phyloP scores from a whole-genome alignment of 2,797 vertebrate species.

The Crax fasciolata region DNA sequence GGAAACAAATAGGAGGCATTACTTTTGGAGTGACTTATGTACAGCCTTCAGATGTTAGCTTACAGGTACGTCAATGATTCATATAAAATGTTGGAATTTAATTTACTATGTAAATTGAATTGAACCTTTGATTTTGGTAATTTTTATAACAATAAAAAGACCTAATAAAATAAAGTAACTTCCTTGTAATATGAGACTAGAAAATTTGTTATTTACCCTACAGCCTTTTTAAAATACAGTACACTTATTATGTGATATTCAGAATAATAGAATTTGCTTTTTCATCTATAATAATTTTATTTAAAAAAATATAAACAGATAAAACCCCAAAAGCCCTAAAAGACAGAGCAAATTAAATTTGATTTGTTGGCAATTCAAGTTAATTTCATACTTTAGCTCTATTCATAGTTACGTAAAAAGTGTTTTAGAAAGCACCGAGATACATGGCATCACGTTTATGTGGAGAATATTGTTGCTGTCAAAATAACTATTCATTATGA shows the following conservation, averaged over 20 bases:
- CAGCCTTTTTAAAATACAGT: slow-evolving; percentile 6
- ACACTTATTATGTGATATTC: slow-evolving; percentile 5
- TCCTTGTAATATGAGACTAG: neutral
- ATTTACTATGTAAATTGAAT: slow-evolving; percentile 36
- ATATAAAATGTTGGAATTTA: neutral
- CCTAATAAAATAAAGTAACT: slow-evolving; percentile 1
- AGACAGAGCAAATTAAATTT: neutral
- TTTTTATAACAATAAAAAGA: slow-evolving; percentile 30
- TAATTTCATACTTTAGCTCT: neutral
- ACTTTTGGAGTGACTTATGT: neutral
- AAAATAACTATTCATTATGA: neutral
- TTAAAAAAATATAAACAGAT: neutral
- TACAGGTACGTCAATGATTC: neutral
- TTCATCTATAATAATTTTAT: slow-evolving; percentile 2
- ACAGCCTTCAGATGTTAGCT: neutral
- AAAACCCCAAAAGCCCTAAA: neutral
- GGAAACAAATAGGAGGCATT: neutral
- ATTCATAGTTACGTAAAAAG: neutral
- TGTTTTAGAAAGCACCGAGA: neutral
- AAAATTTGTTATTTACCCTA: slow-evolving; percentile 10
- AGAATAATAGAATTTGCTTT: neutral
- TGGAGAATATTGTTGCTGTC: neutral
- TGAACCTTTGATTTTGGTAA: slow-evolving; percentile 15
- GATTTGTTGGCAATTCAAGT: neutral
- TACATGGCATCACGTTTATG: neutral